These are phyloP conservation scores for Chouioia cunea DNA, from an alignment of 2,888 invertebrate species.

Conservation along the genomic window DNA sequence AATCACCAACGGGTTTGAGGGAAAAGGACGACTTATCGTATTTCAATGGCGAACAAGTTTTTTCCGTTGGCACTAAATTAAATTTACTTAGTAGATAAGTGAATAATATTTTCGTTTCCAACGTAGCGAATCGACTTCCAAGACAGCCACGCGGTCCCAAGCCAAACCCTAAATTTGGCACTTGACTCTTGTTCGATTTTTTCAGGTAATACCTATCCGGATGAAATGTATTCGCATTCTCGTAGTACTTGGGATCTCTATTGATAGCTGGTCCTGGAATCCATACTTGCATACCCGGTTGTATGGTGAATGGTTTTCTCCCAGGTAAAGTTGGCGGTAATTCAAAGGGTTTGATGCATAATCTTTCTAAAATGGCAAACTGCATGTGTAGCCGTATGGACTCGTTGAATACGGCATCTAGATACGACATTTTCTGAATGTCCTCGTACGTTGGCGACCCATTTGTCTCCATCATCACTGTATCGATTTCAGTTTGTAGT, in stretches of 20 bases:
- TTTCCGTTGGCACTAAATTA: conserved; percentile 59
- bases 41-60: conserved; percentile 65
- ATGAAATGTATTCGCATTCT: conserved; percentile 64
- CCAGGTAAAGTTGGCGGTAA: conserved; percentile 57
- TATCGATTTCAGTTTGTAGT: conserved; percentile 59
- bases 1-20: conserved; percentile 23
- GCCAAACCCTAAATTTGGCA: conserved; percentile 64
- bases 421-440: conserved; percentile 68
- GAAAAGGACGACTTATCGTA: conserved; percentile 39
- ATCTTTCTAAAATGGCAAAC: conserved; percentile 56
- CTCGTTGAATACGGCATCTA: conserved; percentile 70
- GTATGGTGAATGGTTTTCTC: conserved; percentile 55
- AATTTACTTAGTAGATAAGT: conserved; percentile 52
- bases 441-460: conserved; percentile 64
- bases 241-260: conserved; percentile 60
- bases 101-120: conserved; percentile 54
- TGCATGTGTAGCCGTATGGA: conserved; percentile 44
- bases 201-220: conserved; percentile 64
- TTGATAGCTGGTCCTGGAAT: conserved; percentile 61
- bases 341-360: conserved; percentile 58
- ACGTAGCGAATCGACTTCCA: conserved; percentile 56
- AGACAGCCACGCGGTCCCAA: conserved; percentile 64
- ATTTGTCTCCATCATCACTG: conserved; percentile 51
- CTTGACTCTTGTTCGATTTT: conserved; percentile 18
- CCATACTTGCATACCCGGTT: conserved; percentile 57